Conservation (phyloP, 2,797 vertebrate species). For the Potorous gilbertii region DNA sequence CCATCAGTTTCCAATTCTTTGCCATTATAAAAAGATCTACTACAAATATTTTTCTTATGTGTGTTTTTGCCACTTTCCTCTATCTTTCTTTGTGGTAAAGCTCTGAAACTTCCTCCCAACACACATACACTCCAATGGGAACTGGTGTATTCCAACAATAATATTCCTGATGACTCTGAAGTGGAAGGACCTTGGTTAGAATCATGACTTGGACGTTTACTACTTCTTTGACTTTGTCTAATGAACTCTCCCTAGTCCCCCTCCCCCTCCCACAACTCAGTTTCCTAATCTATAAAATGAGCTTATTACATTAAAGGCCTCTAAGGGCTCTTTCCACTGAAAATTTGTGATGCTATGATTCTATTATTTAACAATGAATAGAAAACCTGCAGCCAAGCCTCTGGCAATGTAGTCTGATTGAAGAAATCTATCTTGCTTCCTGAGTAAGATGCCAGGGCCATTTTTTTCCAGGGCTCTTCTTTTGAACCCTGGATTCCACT, state of each 20-base stretch:
- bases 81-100: not conserved
- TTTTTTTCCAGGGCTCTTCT: not conserved
- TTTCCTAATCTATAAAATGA: constrained; percentile 9
- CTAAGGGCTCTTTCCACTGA: not conserved
- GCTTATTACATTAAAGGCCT: not conserved
- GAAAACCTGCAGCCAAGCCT: not conserved
- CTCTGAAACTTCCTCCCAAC: not conserved
- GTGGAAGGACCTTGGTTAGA: not conserved
- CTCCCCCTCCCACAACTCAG: not conserved
- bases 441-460: no score
- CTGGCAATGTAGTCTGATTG: not conserved
- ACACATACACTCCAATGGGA: not conserved
- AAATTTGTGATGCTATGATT: not conserved
- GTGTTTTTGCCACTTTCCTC: not conserved
- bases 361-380: not conserved
- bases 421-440: not conserved
- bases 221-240: not conserved
- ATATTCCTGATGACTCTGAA: not conserved
- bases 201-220: not conserved
- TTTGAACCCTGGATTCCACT: not conserved
- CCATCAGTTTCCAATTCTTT: not conserved
- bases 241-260: not conserved
- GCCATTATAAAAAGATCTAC: not conserved
- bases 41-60: not conserved
- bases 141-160: not conserved